Percentiles rank a stretch among this genome's conserved stretches.
Evolutionary conservation across 2,888 invertebrate genomes (phyloP).

Genomic region (Callosobruchus maculatus): DNA sequence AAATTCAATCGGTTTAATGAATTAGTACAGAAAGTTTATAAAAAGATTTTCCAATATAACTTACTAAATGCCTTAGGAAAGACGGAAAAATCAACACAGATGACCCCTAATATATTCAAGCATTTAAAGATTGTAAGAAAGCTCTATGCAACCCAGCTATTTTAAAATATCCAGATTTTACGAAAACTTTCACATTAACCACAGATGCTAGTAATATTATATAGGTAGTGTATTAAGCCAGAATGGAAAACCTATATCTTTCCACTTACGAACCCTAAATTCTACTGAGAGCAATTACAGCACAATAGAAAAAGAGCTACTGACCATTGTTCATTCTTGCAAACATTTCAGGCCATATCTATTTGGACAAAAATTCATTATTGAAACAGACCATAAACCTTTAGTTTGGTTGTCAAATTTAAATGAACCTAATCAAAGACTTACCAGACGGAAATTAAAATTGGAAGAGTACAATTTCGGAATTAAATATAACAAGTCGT

Average conservation of each 20-base stretch:
- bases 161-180: conserved; percentile 7
- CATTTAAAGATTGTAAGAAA: conserved; percentile 6
- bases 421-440: conserved; percentile 19
- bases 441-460: conserved; percentile 16
- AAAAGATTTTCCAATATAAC: conserved; percentile 20
- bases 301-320: conserved; percentile 9
- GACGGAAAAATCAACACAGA: conserved; percentile 11
- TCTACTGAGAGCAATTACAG: conserved; percentile 10
- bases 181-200: conserved; percentile 5
- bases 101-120: not conserved
- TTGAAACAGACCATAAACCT: conserved; percentile 24
- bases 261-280: conserved; percentile 11
- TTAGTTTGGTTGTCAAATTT: conserved; percentile 22
- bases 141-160: conserved; percentile 2
- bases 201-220: conserved; percentile 9
- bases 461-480: conserved; percentile 14
- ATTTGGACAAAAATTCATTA: conserved; percentile 6
- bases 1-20: conserved; percentile 29
- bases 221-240: conserved; percentile 9
- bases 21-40: conserved; percentile 21
- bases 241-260: conserved; percentile 7
- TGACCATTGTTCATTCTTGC: conserved; percentile 9
- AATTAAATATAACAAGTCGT: conserved; percentile 13
- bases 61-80: conserved; percentile 18
- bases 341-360: conserved; percentile 10